Percentiles rank a stretch among this genome's conserved stretches.
Conservation (phyloP, 2,888 invertebrate genomes). For the Sminthurinus aureus region DNA sequence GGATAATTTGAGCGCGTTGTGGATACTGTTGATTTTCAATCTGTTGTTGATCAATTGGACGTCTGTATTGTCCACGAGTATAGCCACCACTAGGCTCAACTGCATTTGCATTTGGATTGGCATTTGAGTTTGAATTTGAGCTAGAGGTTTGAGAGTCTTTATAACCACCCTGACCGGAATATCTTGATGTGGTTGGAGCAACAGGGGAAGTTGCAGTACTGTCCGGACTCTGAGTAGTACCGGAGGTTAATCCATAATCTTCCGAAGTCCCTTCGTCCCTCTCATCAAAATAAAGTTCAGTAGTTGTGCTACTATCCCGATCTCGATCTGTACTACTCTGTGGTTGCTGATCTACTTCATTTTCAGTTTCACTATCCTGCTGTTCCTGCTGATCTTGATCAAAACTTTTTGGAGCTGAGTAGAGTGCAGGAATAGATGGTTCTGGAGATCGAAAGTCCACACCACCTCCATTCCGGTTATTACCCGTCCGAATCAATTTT, state of each 20-base stretch:
- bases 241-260: slow-evolving; percentile 42
- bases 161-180: slow-evolving; percentile 16
- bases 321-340: slow-evolving; percentile 39
- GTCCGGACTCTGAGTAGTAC: slow-evolving; percentile 21
- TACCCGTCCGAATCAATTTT: not conserved
- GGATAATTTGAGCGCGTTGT: not conserved
- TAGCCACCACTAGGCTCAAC: not conserved
- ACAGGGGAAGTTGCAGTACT: not conserved
- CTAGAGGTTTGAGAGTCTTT: not conserved
- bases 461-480: not conserved
- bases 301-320: slow-evolving; percentile 42
- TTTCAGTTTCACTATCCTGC: slow-evolving; percentile 50
- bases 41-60: slow-evolving; percentile 51
- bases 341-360: slow-evolving; percentile 46
- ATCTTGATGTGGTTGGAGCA: not conserved
- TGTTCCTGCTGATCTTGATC: slow-evolving; percentile 43
- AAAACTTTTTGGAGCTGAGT: slow-evolving; percentile 47
- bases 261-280: slow-evolving; percentile 51
- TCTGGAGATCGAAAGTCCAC: not conserved
- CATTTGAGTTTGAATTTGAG: no score
- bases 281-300: slow-evolving; percentile 32
- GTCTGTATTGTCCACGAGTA: slow-evolving; percentile 17
- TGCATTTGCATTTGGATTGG: no score
- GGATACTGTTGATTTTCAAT: slow-evolving; percentile 47
- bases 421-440: slow-evolving; percentile 37